Percentiles rank a stretch among this genome's conserved stretches.
phyloP scores from a whole-genome alignment of 2,797 vertebrate genomes.

The Champsocephalus esox region DNA sequence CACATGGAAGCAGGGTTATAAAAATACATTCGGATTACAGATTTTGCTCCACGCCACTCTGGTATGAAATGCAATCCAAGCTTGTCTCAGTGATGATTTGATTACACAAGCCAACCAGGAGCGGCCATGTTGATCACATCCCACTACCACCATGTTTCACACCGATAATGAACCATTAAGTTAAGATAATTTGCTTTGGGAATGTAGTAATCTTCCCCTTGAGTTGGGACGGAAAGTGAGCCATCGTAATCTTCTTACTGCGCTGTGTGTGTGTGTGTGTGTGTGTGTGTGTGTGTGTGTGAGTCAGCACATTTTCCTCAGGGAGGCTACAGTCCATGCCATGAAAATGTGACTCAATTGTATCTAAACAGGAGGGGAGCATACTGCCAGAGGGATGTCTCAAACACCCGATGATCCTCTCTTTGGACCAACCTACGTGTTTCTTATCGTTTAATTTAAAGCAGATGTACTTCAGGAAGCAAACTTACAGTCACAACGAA shows the following conservation, averaged over 20 bases:
- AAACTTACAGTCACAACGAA: too few species aligned
- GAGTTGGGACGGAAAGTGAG: slow-evolving; percentile 73
- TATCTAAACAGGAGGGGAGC: too few species aligned
- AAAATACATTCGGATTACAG: slow-evolving; percentile 24
- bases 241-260: slow-evolving; percentile 69
- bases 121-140: slow-evolving; percentile 57
- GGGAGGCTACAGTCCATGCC: too few species aligned
- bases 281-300: slow-evolving; percentile 2
- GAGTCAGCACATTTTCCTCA: slow-evolving; percentile 46
- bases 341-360: too few species aligned
- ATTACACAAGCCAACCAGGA: slow-evolving; percentile 66
- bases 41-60: background rate
- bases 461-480: too few species aligned
- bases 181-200: slow-evolving; percentile 73
- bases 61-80: slow-evolving; percentile 12
- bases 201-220: slow-evolving; percentile 75
- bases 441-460: too few species aligned
- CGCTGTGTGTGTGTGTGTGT: slow-evolving; percentile 19
- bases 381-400: too few species aligned
- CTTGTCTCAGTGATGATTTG: slow-evolving; percentile 59
- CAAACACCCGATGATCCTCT: too few species aligned
- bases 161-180: slow-evolving; percentile 74
- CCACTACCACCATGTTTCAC: slow-evolving; percentile 64
- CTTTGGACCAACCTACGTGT: too few species aligned
- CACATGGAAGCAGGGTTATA: slow-evolving; percentile 26